Percentiles rank a stretch among this genome's conserved stretches.
phyloP scores from a whole-genome alignment of 2,797 vertebrate genomes.

The Euphonia xanthogaster region DNA sequence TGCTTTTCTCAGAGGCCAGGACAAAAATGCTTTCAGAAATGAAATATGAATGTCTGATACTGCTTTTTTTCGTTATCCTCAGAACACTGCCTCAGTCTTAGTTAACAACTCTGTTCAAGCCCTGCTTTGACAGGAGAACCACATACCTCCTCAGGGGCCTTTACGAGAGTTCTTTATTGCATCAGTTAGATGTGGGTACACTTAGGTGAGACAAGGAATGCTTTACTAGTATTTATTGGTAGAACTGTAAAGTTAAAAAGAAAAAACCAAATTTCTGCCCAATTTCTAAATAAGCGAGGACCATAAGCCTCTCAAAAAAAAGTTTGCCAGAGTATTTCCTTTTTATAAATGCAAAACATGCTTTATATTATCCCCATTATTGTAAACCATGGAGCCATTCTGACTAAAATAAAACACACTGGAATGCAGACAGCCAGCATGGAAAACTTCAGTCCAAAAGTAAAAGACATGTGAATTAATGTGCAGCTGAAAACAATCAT shows the following conservation, averaged over 20 bases:
- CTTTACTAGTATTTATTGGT: not conserved
- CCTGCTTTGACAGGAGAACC: not conserved
- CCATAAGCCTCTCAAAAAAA: not conserved
- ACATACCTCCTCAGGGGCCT: not conserved
- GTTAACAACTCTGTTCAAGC: not conserved
- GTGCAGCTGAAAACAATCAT: slow-evolving; percentile 26
- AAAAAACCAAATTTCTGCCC: not conserved
- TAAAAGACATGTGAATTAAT: not conserved
- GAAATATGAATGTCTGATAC: not conserved
- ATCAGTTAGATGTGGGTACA: not conserved
- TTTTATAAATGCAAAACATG: not conserved
- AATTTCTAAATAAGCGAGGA: not conserved
- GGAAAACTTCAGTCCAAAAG: not conserved
- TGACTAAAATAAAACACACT: not conserved
- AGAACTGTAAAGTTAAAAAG: not conserved
- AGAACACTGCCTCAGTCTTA: not conserved
- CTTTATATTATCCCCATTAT: not conserved
- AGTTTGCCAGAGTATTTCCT: not conserved
- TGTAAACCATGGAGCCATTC: not conserved
- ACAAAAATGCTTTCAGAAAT: not conserved
- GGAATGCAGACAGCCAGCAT: not conserved
- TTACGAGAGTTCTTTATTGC: not conserved
- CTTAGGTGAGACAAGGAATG: not conserved
- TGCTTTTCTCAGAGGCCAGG: not conserved
- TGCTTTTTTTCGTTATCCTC: not conserved